Conservation (phyloP, 2,888 invertebrate genomes). For the Pollenia amentaria region DNA sequence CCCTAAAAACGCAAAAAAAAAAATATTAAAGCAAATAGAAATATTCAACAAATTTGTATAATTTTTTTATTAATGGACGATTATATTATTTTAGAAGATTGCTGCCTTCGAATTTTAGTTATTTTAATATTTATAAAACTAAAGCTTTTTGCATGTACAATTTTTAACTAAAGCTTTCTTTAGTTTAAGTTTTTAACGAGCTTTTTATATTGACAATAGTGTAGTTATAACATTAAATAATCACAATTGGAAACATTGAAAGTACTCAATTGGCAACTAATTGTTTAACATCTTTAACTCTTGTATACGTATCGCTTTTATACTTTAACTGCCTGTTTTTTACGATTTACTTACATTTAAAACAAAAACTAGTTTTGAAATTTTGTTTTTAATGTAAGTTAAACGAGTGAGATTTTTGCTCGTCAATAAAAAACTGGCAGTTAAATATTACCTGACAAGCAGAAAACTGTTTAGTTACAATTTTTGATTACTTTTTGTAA, state of each 20-base stretch:
- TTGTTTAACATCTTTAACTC: not conserved
- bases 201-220: not conserved
- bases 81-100: no score
- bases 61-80: no score
- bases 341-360: not conserved
- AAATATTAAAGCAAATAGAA: not conserved
- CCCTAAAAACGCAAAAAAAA: no score
- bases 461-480: constrained; percentile 15
- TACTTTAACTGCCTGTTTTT: not conserved
- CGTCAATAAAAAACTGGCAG: not conserved
- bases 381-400: not conserved
- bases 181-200: constrained; percentile 21
- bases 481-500: constrained; percentile 18
- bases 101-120: no score
- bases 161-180: constrained; percentile 5
- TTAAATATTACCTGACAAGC: not conserved
- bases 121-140: not conserved
- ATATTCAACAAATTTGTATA: not conserved
- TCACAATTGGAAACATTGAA: not conserved
- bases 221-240: not conserved
- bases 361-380: no score
- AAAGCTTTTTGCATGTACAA: constrained; percentile 31
- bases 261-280: not conserved
- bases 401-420: not conserved
- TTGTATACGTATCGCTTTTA: not conserved